A percentile compares a stretch with the other conserved stretches of the same genome.
These are phyloP conservation scores for Phaedon cochleariae DNA, from an alignment of 2,888 invertebrate species.

Conservation along the genomic window DNA sequence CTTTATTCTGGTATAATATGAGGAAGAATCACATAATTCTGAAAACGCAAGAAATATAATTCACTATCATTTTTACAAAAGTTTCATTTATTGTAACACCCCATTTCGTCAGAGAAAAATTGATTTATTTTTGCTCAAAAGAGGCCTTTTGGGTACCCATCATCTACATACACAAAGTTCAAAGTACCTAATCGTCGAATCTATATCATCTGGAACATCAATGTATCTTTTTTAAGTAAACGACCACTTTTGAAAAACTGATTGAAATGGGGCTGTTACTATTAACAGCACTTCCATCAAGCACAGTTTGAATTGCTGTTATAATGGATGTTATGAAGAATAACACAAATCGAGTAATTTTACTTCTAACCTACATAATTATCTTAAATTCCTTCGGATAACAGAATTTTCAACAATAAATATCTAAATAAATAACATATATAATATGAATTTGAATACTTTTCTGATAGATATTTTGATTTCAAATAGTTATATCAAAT, in stretches of 20 bases:
- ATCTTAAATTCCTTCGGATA: conserved; percentile 32
- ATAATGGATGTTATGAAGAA: neutral
- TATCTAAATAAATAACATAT: conserved; percentile 26
- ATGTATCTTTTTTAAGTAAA: neutral
- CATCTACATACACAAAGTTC: too few species aligned
- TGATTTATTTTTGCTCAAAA: neutral
- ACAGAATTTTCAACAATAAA: conserved; percentile 38
- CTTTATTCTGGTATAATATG: neutral
- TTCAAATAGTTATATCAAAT: conserved; percentile 1
- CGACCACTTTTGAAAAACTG: neutral
- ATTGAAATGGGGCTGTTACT: neutral
- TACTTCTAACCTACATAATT: conserved; percentile 2
- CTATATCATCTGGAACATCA: too few species aligned
- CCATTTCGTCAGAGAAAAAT: neutral
- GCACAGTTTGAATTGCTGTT: neutral
- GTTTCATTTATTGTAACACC: neutral
- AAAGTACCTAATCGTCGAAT: too few species aligned
- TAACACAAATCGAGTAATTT: neutral
- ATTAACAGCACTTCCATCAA: neutral
- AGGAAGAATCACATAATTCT: neutral
- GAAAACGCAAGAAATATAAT: neutral
- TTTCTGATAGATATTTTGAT: conserved; percentile 16
- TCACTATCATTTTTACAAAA: neutral
- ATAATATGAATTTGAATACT: conserved; percentile 36
- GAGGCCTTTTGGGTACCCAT: neutral